Evolutionary conservation across 2,888 invertebrate species (phyloP).

Genomic region (Psylliodes chrysocephalus): DNA sequence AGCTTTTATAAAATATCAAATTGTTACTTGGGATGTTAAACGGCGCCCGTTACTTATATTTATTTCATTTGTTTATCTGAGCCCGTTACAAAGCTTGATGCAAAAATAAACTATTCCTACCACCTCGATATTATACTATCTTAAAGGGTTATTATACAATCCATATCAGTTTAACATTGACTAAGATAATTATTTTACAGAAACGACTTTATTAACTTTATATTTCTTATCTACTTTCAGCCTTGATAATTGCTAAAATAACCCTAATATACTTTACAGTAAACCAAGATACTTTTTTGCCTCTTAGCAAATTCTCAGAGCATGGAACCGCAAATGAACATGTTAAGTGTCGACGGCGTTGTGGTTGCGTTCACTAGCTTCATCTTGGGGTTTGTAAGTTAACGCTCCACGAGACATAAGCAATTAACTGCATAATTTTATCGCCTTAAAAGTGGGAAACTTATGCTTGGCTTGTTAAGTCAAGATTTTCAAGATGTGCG

Average conservation of each 20-base stretch:
- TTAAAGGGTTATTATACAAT: too few species aligned
- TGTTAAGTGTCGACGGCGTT: conserved; percentile 46
- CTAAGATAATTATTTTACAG: too few species aligned
- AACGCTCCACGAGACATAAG: conserved; percentile 63
- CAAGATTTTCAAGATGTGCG: conserved; percentile 24
- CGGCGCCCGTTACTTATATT: too few species aligned
- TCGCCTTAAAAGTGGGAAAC: conserved; percentile 59
- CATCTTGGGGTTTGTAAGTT: conserved; percentile 59
- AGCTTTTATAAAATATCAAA: too few species aligned
- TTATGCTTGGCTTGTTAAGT: conserved; percentile 55
- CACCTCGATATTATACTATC: too few species aligned
- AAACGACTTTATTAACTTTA: too few species aligned
- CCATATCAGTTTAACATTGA: too few species aligned
- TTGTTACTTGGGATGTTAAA: too few species aligned
- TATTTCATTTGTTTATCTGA: too few species aligned
- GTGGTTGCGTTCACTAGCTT: conserved; percentile 58
- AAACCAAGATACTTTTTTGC: conserved; percentile 6
- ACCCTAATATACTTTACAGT: background rate
- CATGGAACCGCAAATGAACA: conserved; percentile 39
- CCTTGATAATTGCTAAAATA: background rate
- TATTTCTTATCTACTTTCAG: background rate
- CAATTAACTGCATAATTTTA: conserved; percentile 65
- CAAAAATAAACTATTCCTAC: too few species aligned
- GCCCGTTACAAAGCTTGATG: too few species aligned
- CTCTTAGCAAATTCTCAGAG: conserved; percentile 18